Conservation (phyloP, 23 tunicate genomes). For the Oikopleura albicans region DNA sequence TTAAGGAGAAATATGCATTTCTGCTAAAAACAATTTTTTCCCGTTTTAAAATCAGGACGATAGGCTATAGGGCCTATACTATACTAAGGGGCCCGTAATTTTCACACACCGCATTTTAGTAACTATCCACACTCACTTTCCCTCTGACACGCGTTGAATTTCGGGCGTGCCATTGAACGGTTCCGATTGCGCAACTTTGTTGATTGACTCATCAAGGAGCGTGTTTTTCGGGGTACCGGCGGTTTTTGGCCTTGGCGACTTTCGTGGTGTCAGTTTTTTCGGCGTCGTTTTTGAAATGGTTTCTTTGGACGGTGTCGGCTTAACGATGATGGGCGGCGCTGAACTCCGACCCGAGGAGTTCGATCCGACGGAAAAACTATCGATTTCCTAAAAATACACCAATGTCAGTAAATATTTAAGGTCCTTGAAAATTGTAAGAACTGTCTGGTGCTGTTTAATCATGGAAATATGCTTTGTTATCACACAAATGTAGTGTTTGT, state of each 20-base stretch:
- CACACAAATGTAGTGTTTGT: too few relatives aligned
- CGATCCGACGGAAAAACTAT: background rate
- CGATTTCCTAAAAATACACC: constrained; percentile 6
- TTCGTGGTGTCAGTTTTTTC: background rate
- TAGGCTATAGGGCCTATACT: too few relatives aligned
- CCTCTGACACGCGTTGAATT: constrained; percentile 46
- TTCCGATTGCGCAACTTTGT: constrained; percentile 29
- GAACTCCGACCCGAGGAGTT: background rate
- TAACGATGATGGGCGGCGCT: background rate
- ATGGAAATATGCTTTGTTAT: too few relatives aligned
- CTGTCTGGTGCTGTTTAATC: too few relatives aligned
- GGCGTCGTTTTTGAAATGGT: background rate
- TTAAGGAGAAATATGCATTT: too few relatives aligned
- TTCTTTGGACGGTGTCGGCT: background rate
- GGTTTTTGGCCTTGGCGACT: background rate
- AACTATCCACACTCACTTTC: constrained; percentile 21
- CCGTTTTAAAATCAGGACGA: too few relatives aligned
- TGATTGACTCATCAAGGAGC: constrained; percentile 30
- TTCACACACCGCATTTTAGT: too few relatives aligned
- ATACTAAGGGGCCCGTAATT: too few relatives aligned
- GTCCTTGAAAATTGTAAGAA: too few relatives aligned
- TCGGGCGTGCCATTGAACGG: constrained; percentile 34
- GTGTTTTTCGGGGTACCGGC: background rate
- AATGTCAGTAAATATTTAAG: too few relatives aligned
- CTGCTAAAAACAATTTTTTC: too few relatives aligned